Conservation (phyloP, 2,797 vertebrate genomes). For the Scleropages formosus region DNA sequence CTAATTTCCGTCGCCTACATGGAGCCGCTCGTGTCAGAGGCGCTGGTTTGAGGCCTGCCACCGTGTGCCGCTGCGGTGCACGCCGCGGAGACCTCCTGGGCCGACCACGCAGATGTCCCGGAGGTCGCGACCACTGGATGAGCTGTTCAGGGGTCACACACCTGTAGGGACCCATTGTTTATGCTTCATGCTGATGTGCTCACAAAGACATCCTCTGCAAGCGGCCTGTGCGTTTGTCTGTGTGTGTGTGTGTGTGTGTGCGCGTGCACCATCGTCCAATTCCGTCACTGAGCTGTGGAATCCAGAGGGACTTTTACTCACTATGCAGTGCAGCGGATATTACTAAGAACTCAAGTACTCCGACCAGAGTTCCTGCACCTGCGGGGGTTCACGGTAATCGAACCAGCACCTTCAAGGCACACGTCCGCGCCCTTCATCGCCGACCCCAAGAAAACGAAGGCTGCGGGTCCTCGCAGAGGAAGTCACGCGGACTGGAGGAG, state of each 20-base stretch:
- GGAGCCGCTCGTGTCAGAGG: not conserved
- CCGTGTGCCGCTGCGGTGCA: not conserved
- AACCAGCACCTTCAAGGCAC: too few relatives aligned
- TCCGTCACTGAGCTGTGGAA: too few relatives aligned
- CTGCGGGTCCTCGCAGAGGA: not conserved
- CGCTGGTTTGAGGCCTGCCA: not conserved
- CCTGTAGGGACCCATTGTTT: not conserved
- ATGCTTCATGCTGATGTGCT: not conserved
- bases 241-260: too few relatives aligned
- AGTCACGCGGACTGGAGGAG: too few relatives aligned
- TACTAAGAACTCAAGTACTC: too few relatives aligned
- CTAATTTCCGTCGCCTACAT: constrained; percentile 40
- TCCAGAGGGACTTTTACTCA: too few relatives aligned
- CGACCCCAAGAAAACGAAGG: not conserved
- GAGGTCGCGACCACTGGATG: not conserved
- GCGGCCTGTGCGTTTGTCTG: too few relatives aligned
- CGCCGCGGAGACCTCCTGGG: not conserved
- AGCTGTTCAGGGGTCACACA: not conserved
- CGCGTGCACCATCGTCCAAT: too few relatives aligned
- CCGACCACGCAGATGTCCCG: not conserved
- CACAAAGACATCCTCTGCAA: not conserved
- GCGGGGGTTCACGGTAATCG: too few relatives aligned
- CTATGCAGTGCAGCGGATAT: too few relatives aligned
- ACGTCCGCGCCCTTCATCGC: too few relatives aligned
- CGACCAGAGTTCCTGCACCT: too few relatives aligned